phyloP scores from a whole-genome alignment of 2,888 invertebrate genomes.

The Drosophila gaucha region DNA sequence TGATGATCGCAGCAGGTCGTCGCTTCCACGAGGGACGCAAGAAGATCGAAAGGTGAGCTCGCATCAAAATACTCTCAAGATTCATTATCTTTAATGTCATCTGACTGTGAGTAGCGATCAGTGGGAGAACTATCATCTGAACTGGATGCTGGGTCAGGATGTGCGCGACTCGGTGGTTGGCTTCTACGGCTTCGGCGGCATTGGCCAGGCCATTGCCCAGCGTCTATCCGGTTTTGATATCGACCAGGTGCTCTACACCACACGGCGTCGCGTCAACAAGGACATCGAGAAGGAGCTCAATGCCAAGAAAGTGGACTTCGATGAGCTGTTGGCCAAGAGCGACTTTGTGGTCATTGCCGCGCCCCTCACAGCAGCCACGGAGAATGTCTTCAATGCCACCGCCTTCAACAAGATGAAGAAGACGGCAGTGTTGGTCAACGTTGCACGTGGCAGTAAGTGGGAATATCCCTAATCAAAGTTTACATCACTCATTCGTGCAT shows the following conservation, averaged over 20 bases:
- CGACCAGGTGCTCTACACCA: constrained; percentile 89
- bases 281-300: constrained; percentile 83
- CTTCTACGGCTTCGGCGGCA: constrained; percentile 92
- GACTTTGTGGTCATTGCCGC: constrained; percentile 90
- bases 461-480: neutral
- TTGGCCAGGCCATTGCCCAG: constrained; percentile 91
- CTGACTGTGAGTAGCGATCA: constrained; percentile 85
- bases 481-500: neutral
- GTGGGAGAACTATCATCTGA: constrained; percentile 89
- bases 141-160: constrained; percentile 92
- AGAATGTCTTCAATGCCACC: constrained; percentile 88
- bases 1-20: constrained; percentile 91
- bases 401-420: constrained; percentile 91
- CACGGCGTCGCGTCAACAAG: constrained; percentile 88
- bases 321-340: constrained; percentile 88
- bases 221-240: constrained; percentile 91
- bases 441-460: constrained; percentile 87
- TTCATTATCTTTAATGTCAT: neutral
- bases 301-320: constrained; percentile 88
- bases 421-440: constrained; percentile 90
- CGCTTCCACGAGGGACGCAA: constrained; percentile 91
- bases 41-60: constrained; percentile 86
- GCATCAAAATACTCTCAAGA: fast-evolving
- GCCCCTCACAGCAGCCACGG: constrained; percentile 88
- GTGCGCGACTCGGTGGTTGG: constrained; percentile 92